A percentile compares a stretch with the other conserved stretches of the same genome.
These are phyloP conservation scores for Myripristis jacobus DNA, from an alignment of 2,797 vertebrate genomes.

Conservation along the genomic window DNA sequence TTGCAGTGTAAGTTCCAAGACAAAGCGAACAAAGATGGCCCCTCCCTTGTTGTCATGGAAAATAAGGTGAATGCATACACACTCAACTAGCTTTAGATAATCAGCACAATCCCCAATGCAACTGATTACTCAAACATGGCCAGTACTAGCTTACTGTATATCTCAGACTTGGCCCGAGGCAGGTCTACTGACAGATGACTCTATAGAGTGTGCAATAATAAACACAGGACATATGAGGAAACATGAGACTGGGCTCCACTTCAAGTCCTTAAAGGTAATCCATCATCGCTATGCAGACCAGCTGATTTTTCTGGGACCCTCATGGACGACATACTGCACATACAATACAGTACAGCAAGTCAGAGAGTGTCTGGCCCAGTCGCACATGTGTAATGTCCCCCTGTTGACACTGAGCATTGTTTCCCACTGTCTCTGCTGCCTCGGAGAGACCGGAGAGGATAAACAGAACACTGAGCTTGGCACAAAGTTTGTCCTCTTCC, in stretches of 20 bases:
- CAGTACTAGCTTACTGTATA: constrained; percentile 16
- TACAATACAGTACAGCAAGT: constrained; percentile 42
- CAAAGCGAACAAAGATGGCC: too few species aligned
- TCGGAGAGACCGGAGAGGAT: constrained; percentile 66
- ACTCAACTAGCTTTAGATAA: constrained; percentile 22
- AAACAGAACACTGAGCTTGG: constrained; percentile 73
- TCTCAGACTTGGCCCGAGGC: constrained; percentile 44
- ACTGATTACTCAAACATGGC: constrained; percentile 38
- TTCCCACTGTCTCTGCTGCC: constrained; percentile 62
- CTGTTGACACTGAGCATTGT: constrained; percentile 59
- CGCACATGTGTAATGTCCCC: constrained; percentile 17
- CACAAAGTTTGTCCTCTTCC: constrained; percentile 73
- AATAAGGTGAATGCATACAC: neutral
- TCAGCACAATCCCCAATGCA: constrained; percentile 40
- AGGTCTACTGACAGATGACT: constrained; percentile 67
- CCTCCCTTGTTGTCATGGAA: too few species aligned
- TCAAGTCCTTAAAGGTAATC: constrained; percentile 67
- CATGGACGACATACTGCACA: constrained; percentile 36
- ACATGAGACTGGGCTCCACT: constrained; percentile 64
- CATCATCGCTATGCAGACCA: constrained; percentile 68
- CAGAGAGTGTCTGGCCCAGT: constrained; percentile 21
- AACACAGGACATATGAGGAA: constrained; percentile 64
- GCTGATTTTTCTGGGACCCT: constrained; percentile 51
- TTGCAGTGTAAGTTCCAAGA: too few species aligned
- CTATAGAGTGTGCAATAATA: constrained; percentile 67